Base-by-base conservation (phyloP, 2,113 vertebrate species). In the Pomatorhinus ruficollis region DNA sequence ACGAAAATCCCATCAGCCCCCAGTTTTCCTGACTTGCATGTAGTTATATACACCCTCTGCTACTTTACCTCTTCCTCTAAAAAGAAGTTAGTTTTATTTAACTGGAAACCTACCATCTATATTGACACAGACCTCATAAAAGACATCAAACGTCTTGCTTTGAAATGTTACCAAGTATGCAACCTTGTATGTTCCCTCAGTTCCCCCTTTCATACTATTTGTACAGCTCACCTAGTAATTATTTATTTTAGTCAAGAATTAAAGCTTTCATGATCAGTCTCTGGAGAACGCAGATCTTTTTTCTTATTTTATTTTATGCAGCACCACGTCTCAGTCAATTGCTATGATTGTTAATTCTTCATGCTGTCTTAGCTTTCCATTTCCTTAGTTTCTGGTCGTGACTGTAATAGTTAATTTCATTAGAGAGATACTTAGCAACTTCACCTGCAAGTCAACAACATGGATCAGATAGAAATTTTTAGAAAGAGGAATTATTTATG, bases 371-470 rank as follows among this genome's bases (percentile, higher is more conserved):
- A 59, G 52, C 44, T 84, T 94, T 79, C 60, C 18, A 82, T 79
- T 82, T 95, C 76, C 71, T 88, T 49, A 39, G 27, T 63, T 78
- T 79, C 70, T 65, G 80, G 45, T 45, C 5, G 0, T 70, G 66
- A 93, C 70, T 63, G 23, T 30, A 95, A 74, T 50, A 76, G 70
- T 49, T 93, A 85, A 94, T 91, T 91, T 90, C 50, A 89, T 83
- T 74, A 93, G 40, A 15, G 49, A 89, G 23, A 70, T 50, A 79
- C 60, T 91, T 60, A 83, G 89, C 42, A 96, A 83, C 35, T 59
- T 86, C 78, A 94, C 86, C 66, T 74, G 70, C 74, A 96, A 95
- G 78, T 70, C 78, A 96, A 54, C 82, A 85, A 42, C 75, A 61
- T 2, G 22, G 53, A 93, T 87, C 71, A 85, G 70, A 82, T 2